Conservation (phyloP, 2,888 invertebrate species). For the Torymus texanus region DNA sequence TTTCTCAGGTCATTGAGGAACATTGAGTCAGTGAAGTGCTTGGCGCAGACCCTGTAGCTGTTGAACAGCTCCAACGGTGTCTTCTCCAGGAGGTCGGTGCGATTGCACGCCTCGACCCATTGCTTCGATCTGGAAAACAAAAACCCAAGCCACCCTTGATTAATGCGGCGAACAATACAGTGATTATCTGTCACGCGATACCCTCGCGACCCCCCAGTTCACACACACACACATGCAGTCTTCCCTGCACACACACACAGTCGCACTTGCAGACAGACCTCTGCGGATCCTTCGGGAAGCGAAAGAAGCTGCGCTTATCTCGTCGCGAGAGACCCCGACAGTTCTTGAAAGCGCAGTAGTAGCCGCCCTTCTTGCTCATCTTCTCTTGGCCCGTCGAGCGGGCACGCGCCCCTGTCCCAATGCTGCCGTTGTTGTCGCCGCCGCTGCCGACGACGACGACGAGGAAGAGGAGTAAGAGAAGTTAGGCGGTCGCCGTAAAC, state of each 20-base stretch:
- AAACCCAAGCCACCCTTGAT: background rate
- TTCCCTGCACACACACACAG: too few species aligned
- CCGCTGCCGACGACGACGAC: too few species aligned
- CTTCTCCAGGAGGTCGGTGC: slow-evolving; percentile 54
- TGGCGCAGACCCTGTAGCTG: slow-evolving; percentile 56
- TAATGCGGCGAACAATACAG: too few species aligned
- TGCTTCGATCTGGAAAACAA: slow-evolving; percentile 49
- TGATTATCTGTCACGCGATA: too few species aligned
- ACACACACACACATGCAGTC: too few species aligned
- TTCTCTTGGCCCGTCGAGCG: background rate
- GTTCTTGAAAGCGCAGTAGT: slow-evolving; percentile 56
- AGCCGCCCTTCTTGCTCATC: slow-evolving; percentile 57
- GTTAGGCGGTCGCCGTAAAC: too few species aligned
- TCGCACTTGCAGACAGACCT: slow-evolving; percentile 33
- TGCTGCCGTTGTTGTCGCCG: too few species aligned
- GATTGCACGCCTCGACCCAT: slow-evolving; percentile 53
- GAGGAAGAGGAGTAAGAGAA: too few species aligned
- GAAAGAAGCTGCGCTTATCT: slow-evolving; percentile 56
- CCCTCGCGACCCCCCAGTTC: too few species aligned
- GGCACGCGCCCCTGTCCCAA: too few species aligned
- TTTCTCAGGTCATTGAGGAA: slow-evolving; percentile 57
- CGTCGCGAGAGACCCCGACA: slow-evolving; percentile 55
- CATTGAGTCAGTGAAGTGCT: slow-evolving; percentile 56
- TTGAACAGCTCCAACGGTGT: slow-evolving; percentile 56
- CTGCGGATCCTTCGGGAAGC: slow-evolving; percentile 55